These are phyloP conservation scores for Epinotia ramella DNA, from an alignment of 2,888 invertebrate species.

Conservation along the genomic window DNA sequence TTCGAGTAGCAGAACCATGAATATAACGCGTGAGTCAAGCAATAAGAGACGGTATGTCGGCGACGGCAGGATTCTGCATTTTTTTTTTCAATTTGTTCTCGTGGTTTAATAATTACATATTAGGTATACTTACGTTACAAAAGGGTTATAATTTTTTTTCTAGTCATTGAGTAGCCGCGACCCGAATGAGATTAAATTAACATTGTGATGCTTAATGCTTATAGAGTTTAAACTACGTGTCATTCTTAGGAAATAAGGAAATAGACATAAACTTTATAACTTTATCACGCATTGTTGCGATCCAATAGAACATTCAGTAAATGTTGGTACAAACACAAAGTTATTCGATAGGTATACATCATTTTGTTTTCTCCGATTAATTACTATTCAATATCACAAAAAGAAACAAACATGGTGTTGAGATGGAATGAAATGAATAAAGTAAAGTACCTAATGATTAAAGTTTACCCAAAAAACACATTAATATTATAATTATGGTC, in stretches of 20 bases:
- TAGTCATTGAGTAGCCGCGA: constrained; percentile 32
- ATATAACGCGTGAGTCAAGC: constrained; percentile 3
- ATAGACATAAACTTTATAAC: no score
- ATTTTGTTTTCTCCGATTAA: no score
- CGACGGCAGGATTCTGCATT: not conserved
- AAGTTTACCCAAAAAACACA: not conserved
- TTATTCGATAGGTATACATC: no score
- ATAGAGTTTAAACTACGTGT: not conserved
- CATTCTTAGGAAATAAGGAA: not conserved
- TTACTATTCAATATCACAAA: no score
- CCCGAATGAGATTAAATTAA: constrained; percentile 30
- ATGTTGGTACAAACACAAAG: not conserved
- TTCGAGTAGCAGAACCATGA: constrained; percentile 10
- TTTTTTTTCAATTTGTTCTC: not conserved
- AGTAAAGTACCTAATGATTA: not conserved
- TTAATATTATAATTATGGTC: not conserved
- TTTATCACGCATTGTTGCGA: not conserved
- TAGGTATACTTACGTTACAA: constrained; percentile 16
- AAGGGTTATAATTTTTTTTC: constrained; percentile 31
- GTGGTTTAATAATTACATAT: not conserved
- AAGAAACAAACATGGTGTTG: no score
- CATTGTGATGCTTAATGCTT: constrained; percentile 4
- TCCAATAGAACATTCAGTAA: not conserved
- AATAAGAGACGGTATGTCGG: constrained; percentile 5
- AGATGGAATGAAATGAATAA: not conserved